These are phyloP conservation scores for Drosophila eugracilis DNA, from an alignment of 1,140 invertebrate genomes.

Conservation along the genomic window DNA sequence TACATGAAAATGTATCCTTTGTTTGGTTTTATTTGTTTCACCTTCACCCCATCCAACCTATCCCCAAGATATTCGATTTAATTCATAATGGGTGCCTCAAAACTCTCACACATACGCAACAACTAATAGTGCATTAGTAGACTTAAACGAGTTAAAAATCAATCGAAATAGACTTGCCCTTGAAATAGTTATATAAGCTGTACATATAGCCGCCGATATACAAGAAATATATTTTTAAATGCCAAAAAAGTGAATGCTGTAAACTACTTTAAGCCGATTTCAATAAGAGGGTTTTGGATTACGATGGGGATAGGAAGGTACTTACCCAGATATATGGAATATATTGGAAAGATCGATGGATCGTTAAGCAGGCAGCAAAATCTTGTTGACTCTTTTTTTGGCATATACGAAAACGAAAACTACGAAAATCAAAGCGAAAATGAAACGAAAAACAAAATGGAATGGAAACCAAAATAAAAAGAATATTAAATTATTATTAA, in stretches of 20 bases:
- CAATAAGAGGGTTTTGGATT: constrained; percentile 17
- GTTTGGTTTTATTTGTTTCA: constrained; percentile 26
- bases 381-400: constrained; percentile 37
- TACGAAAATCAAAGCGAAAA: constrained; percentile 56
- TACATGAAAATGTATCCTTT: constrained; percentile 55
- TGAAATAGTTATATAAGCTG: constrained; percentile 52
- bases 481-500: constrained; percentile 42
- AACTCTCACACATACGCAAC: constrained; percentile 65
- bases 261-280: constrained; percentile 59
- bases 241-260: constrained; percentile 65
- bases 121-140: constrained; percentile 80
- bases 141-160: constrained; percentile 73
- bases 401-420: constrained; percentile 26
- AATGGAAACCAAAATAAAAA: constrained; percentile 40
- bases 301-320: neutral
- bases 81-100: constrained; percentile 60
- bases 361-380: constrained; percentile 25
- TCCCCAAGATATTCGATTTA: constrained; percentile 18
- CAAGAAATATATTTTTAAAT: constrained; percentile 76
- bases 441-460: constrained; percentile 47
- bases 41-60: neutral
- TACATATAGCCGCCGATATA: constrained; percentile 53
- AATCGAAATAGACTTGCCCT: constrained; percentile 72
- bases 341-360: neutral
- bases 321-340: neutral